Conservation (phyloP, 2,888 invertebrate species). For the Caenorhabditis sulstoni region DNA sequence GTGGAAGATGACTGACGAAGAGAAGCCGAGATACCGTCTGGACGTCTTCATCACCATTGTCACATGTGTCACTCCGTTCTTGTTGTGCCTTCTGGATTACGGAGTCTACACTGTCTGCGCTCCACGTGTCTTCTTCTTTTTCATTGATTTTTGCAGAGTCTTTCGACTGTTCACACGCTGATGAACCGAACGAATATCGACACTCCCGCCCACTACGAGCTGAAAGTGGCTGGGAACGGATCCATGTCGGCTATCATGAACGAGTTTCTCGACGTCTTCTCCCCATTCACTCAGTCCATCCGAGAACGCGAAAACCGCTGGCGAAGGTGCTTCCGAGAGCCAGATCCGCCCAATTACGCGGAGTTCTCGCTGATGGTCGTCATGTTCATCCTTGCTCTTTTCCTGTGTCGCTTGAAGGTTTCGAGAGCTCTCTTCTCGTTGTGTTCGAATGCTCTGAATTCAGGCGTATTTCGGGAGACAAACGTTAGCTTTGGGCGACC, state of each 20-base stretch:
- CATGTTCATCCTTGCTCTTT: conserved; percentile 61
- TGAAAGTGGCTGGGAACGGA: conserved; percentile 65
- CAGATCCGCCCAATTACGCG: conserved; percentile 71
- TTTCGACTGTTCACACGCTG: conserved; percentile 52
- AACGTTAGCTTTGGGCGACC: conserved; percentile 69
- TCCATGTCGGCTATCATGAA: conserved; percentile 62
- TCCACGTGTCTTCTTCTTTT: no score
- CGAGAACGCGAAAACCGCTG: conserved; percentile 66
- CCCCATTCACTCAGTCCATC: conserved; percentile 67
- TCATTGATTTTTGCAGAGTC: conserved; percentile 50
- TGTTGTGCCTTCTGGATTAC: conserved; percentile 67
- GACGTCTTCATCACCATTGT: conserved; percentile 62
- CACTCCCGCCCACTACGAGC: conserved; percentile 63
- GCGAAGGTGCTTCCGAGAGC: conserved; percentile 72
- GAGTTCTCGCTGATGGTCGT: conserved; percentile 66
- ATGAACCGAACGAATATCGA: conserved; percentile 62
- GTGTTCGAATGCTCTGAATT: not conserved
- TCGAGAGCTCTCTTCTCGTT: not conserved
- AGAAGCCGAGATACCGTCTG: conserved; percentile 58
- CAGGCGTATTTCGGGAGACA: conserved; percentile 68
- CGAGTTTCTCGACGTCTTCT: conserved; percentile 67
- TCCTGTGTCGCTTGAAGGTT: conserved; percentile 67
- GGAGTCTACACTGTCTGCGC: conserved; percentile 58
- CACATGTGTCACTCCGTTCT: conserved; percentile 63
- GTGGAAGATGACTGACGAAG: conserved; percentile 64